A percentile compares a stretch with the other conserved stretches of the same genome.
Evolutionary conservation across 2,888 invertebrate species (phyloP).

Genomic region (Chaetogeoica ovagalla): DNA sequence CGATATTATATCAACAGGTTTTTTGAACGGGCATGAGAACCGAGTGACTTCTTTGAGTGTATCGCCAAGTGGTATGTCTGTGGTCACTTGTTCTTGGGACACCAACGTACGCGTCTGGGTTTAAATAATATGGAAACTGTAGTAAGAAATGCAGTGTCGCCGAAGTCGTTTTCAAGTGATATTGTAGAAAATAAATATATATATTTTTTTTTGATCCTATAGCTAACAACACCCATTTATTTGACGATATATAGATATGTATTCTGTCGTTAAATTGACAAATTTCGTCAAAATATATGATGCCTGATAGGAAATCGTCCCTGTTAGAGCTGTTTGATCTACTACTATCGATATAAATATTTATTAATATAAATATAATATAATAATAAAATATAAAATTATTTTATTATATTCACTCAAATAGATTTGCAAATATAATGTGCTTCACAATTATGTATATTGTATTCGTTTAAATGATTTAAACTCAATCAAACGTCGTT

Average conservation of each 20-base stretch:
- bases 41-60: slow-evolving; percentile 83
- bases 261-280: no score
- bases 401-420: not conserved
- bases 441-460: not conserved
- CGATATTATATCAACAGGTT: slow-evolving; percentile 63
- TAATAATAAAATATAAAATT: not conserved
- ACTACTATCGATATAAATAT: no score
- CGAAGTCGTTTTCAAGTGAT: no score
- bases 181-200: no score
- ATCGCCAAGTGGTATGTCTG: slow-evolving; percentile 80
- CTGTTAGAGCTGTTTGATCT: no score
- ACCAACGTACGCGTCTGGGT: slow-evolving; percentile 83
- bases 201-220: no score
- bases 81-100: slow-evolving; percentile 92
- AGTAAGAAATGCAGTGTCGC: no score
- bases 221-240: no score
- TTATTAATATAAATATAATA: not conserved
- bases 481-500: slow-evolving; percentile 6
- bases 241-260: no score
- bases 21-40: slow-evolving; percentile 80
- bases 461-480: slow-evolving; percentile 2
- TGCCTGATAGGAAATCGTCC: no score
- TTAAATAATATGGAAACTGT: slow-evolving; percentile 22
- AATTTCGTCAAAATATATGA: no score
- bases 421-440: not conserved